Percentiles rank a stretch among this genome's conserved stretches.
Evolutionary conservation across 2,797 vertebrate genomes (phyloP).

Genomic region (Malurus splendens): DNA sequence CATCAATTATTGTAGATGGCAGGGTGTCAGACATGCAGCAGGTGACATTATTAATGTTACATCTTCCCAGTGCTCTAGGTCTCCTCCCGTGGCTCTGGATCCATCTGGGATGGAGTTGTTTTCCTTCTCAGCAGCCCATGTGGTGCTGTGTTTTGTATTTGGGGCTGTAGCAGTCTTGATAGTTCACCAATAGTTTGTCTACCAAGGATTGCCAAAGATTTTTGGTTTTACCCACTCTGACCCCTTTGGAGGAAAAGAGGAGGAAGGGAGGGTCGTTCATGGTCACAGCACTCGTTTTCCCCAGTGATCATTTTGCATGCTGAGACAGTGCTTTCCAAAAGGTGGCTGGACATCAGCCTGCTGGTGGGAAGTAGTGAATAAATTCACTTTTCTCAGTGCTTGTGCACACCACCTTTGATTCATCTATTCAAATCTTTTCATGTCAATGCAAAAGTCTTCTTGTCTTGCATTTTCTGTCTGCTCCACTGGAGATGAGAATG

Average conservation of each 20-base stretch:
- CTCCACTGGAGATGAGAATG: not conserved
- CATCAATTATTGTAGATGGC: not conserved
- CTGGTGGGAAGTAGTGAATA: not conserved
- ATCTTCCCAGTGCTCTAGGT: not conserved
- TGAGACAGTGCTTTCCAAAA: not conserved
- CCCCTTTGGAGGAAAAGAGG: not conserved
- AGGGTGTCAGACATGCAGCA: not conserved
- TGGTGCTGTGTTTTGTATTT: not conserved
- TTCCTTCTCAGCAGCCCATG: not conserved
- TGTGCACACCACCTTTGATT: not conserved
- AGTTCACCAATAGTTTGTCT: not conserved
- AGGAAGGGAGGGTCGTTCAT: accelerated
- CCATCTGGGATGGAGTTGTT: not conserved
- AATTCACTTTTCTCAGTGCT: not conserved
- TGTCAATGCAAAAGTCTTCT: not conserved
- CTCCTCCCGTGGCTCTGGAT: not conserved
- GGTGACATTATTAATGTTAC: not conserved
- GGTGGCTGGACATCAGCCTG: not conserved
- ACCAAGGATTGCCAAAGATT: not conserved
- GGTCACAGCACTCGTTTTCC: not conserved
- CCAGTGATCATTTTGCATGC: too few species aligned
- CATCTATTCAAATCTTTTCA: not conserved
- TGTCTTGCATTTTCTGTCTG: not conserved
- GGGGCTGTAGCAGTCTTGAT: not conserved
- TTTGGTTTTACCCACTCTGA: not conserved